phyloP scores from a whole-genome alignment of 2,888 invertebrate genomes.

The Sicus ferrugineus region DNA sequence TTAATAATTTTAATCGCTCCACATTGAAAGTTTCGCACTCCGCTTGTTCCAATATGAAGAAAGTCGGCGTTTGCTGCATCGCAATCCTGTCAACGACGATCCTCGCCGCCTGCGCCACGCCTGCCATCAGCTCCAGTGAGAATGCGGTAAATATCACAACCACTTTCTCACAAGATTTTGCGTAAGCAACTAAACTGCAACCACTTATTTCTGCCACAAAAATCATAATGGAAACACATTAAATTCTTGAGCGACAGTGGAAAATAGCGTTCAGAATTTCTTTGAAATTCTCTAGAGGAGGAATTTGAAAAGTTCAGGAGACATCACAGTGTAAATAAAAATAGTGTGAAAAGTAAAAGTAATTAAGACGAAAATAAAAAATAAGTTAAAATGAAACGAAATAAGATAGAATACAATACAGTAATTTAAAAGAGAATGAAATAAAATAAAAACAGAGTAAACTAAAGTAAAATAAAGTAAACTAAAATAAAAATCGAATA shows the following conservation, averaged over 20 bases:
- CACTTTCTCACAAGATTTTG: too few species aligned
- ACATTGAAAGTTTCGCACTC: too few species aligned
- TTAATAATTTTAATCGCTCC: too few species aligned
- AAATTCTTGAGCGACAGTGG: too few species aligned
- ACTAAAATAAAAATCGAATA: too few species aligned
- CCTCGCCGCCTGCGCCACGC: constrained; percentile 51
- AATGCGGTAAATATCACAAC: constrained; percentile 62
- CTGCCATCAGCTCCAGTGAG: constrained; percentile 55
- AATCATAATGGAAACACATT: too few species aligned
- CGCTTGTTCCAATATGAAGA: constrained; percentile 49
- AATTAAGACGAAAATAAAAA: neutral
- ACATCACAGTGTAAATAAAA: neutral
- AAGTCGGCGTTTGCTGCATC: constrained; percentile 39
- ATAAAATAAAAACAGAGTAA: too few species aligned
- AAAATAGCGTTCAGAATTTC: too few species aligned
- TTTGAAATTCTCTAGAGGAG: too few species aligned
- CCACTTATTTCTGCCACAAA: too few species aligned
- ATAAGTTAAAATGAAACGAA: constrained; percentile 15
- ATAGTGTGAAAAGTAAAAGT: neutral
- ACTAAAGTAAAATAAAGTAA: neutral
- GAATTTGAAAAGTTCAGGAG: neutral
- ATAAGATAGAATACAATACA: neutral
- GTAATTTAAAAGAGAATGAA: neutral
- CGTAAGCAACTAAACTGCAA: too few species aligned
- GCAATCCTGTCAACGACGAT: constrained; percentile 36